These are phyloP conservation scores for Paedocypris sp. DNA, from an alignment of 2,113 vertebrate genomes.

Conservation along the genomic window DNA sequence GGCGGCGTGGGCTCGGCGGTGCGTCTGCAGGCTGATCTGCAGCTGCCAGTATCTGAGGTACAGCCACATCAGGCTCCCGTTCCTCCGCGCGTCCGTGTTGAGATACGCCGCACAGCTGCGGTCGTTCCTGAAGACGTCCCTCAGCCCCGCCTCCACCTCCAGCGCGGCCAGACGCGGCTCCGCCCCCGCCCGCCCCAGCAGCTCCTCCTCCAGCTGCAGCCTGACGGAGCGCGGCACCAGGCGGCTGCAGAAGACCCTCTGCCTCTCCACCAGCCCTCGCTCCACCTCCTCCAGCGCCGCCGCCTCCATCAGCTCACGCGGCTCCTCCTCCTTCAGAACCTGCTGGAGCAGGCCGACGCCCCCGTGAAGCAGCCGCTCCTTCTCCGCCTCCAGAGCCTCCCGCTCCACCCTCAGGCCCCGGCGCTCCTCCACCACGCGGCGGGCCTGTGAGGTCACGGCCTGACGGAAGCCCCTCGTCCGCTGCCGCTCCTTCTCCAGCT, in stretches of 20 bases:
- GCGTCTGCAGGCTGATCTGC: slow-evolving; percentile 69
- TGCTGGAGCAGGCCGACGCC: slow-evolving; percentile 50
- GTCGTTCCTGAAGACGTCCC: slow-evolving; percentile 85
- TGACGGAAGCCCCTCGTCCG: slow-evolving; percentile 75
- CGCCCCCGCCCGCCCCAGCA: slow-evolving; percentile 67
- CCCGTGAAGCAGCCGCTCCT: slow-evolving; percentile 56
- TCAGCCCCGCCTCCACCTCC: slow-evolving; percentile 70
- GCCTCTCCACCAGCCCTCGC: slow-evolving; percentile 71
- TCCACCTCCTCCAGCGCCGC: slow-evolving; percentile 71
- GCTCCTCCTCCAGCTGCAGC: slow-evolving; percentile 75
- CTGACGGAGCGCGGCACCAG: slow-evolving; percentile 62
- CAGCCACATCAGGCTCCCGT: slow-evolving; percentile 91
- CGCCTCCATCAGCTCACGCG: slow-evolving; percentile 64
- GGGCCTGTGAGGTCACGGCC: slow-evolving; percentile 78
- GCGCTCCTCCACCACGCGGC: slow-evolving; percentile 73
- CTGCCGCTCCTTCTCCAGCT: slow-evolving; percentile 83
- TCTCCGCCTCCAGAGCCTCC: slow-evolving; percentile 65
- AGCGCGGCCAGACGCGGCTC: slow-evolving; percentile 66
- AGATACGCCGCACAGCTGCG: slow-evolving; percentile 72
- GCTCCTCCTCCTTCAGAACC: slow-evolving; percentile 66
- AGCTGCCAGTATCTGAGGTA: slow-evolving; percentile 88
- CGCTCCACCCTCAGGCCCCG: slow-evolving; percentile 69
- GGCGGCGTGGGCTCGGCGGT: slow-evolving; percentile 62
- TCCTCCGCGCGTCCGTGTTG: slow-evolving; percentile 72
- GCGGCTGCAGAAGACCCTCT: slow-evolving; percentile 78